phyloP scores from a whole-genome alignment of 1,140 invertebrate species.

The Xylocopa sonorina region DNA sequence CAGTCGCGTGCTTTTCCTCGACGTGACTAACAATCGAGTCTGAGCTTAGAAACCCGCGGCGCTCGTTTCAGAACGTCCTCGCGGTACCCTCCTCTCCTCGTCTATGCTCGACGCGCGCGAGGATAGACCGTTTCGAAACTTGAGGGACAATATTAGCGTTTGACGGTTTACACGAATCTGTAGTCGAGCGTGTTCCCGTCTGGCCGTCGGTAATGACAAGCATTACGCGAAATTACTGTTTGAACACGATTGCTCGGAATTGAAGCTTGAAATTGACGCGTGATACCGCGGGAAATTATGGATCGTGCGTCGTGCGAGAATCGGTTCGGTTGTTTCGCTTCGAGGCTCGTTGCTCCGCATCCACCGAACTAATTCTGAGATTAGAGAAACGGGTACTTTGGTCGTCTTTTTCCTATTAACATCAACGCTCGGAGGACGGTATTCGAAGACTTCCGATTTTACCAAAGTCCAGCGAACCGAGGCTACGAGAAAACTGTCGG shows the following conservation, averaged over 20 bases:
- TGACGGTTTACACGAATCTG: conserved; percentile 29
- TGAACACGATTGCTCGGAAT: conserved; percentile 28
- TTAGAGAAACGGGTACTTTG: too few species aligned
- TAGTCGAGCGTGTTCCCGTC: conserved; percentile 18
- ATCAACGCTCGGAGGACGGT: too few species aligned
- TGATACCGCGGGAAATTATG: conserved; percentile 25
- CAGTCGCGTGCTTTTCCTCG: neutral
- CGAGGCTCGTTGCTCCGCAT: neutral
- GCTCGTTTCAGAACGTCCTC: neutral
- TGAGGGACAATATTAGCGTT: conserved; percentile 45
- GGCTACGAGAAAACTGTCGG: too few species aligned
- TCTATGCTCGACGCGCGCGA: neutral
- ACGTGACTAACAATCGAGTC: neutral
- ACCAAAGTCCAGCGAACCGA: too few species aligned
- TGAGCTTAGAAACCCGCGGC: conserved; percentile 9
- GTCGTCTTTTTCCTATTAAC: too few species aligned
- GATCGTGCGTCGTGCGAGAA: conserved; percentile 23
- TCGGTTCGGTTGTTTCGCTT: neutral
- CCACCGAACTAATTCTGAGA: too few species aligned
- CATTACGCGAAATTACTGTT: conserved; percentile 42
- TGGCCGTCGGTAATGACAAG: conserved; percentile 7
- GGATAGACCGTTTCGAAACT: conserved; percentile 3
- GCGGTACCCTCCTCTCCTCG: neutral
- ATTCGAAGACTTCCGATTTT: too few species aligned
- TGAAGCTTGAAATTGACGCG: conserved; percentile 35